Percentiles rank a stretch among this genome's conserved stretches.
Conservation (phyloP, 1,140 invertebrate species). For the Leptinotarsa undecemlineata region DNA sequence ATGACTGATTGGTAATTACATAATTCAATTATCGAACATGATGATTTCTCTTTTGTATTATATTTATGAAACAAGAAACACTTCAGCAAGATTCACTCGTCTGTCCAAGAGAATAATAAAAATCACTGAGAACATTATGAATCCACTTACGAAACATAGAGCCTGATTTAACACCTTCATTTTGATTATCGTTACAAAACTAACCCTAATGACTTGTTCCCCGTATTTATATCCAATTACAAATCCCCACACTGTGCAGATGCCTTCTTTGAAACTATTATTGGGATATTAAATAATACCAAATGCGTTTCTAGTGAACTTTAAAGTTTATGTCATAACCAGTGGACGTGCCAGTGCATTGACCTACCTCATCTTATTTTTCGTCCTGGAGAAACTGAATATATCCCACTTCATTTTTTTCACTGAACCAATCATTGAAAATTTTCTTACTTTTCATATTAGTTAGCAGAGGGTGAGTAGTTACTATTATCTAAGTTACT, state of each 20-base stretch:
- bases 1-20: neutral
- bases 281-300: conserved; percentile 38
- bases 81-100: neutral
- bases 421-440: too few relatives aligned
- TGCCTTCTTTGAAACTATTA: conserved; percentile 30
- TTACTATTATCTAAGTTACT: too few relatives aligned
- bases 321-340: conserved; percentile 32
- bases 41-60: neutral
- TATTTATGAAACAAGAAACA: neutral
- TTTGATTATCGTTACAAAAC: conserved; percentile 28
- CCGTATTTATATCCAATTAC: conserved; percentile 28
- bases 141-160: neutral
- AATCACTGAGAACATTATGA: neutral
- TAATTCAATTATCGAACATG: neutral
- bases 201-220: conserved; percentile 24
- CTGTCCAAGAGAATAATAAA: neutral
- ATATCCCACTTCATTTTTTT: too few relatives aligned
- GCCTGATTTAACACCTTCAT: conserved; percentile 34
- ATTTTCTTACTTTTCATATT: too few relatives aligned
- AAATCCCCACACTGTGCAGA: conserved; percentile 25
- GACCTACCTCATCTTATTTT: neutral
- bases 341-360: conserved; percentile 7
- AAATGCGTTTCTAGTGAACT: conserved; percentile 35
- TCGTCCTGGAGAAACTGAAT: neutral
- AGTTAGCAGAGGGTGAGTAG: too few relatives aligned